Base-by-base conservation (phyloP, 2,797 vertebrate species). In the Falco biarmicus region DNA sequence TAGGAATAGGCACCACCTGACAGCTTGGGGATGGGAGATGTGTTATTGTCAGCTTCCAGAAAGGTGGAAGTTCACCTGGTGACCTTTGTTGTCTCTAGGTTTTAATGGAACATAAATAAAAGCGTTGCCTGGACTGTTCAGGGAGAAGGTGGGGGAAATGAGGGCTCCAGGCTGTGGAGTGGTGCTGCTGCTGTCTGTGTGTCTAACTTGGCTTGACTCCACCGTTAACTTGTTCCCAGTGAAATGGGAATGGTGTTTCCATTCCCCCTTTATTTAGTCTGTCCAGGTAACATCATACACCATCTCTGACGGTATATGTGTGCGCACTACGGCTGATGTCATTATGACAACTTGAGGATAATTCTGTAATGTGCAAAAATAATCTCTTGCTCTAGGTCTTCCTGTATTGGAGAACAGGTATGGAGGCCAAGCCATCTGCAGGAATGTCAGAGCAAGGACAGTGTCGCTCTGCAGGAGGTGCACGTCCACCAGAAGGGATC, bases 11-110 rank as follows among this genome's bases (percentile, higher is more conserved):
- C 59, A 47, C 54, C 24, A 16, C 16, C 24, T 54, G 50, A 15
- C 57, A 71, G 79, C 37, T 9, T 20, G 32, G 26, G 60, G 37
- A 11, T 29, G 26, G 50, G 32, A 54, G 29, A 9, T 57, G 56
- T 17, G 1, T 61, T 47, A 3, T 13, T 64, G 50, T 51, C 0
- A 0, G 13, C 34, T 28, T 68, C 26, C 12, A 6, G 37, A 48
- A 76, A 80, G 64, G 3, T 37, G 51, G 32, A 47, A 76, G 54
- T 39, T 95, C 70, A 34, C 32, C 69, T 56, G 60, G 7, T 66
- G 65, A 45, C 43, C 57, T 77, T 43, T 54, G 32, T 47, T 63
- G 20, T 34, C 53, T 87, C 37, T 20, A 9, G 61, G n/a, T 84
- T 84, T 68, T 57, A 68, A 26, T 39, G 39, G 43, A 77, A 24